Base-by-base conservation (phyloP, 2,888 invertebrate species). In the Phyllotreta cruciferae region DNA sequence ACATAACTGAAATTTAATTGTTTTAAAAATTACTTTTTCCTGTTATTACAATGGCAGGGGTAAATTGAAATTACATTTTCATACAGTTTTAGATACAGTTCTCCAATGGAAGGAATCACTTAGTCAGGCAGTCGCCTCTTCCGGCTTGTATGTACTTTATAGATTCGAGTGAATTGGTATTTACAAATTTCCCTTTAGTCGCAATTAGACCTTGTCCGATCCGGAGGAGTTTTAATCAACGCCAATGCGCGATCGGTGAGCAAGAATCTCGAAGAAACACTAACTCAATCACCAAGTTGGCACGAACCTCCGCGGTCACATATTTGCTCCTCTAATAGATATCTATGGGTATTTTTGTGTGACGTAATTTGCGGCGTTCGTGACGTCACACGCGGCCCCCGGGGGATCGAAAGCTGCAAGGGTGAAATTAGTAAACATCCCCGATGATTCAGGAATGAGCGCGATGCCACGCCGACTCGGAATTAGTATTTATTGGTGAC, bases 271-370 rank as follows among this genome's bases (percentile, higher is more conserved):
- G 60, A 60, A 52, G 52, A 60, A 60, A 39, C 56, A 70, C 73
- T 78, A 79, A 79, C 77, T 78, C 78, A 79, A 79, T 79, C 78
- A 78, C 75, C 24, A 78, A 78, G 74, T 78, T 78, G 75, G 75
- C 77, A 78, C 77, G 77, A 74, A 73, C 73, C 70, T 73, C 69
- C 70, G 75, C 75, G 73, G 73, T 75, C 75, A 74, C 74, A 74
- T 74, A 74, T 74, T 73, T 72, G 68, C 71, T 68, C 69, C 70
- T 58, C 74, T 74, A 80, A 80, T 79, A 79, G 79, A 80, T 79
- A 80, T 79, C 77, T 79, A 79, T 77, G 78, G 75, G 73, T 75
- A 75, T 78, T 77, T 78, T 78, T 78, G 71, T 74, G 73, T 74
- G 74, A 73, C 71, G 73, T 74, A 73, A 74, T 74, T 66, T 73